Evolutionary conservation across 1,140 invertebrate species (phyloP).

Genomic region (Drosophila pectinifera): DNA sequence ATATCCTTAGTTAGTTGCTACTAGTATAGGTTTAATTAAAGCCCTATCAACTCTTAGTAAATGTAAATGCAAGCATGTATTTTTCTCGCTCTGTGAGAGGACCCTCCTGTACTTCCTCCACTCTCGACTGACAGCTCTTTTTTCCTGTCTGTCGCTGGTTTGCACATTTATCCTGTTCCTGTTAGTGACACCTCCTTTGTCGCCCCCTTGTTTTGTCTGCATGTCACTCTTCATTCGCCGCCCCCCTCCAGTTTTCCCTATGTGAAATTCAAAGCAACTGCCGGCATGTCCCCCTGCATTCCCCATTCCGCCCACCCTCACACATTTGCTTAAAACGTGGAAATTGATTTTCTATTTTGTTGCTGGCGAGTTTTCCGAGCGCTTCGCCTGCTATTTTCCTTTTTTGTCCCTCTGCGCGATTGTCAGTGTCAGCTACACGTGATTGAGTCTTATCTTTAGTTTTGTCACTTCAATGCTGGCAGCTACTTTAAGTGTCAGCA

Average conservation of each 20-base stretch:
- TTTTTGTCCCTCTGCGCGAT: conserved; percentile 29
- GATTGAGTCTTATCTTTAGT: conserved; percentile 83
- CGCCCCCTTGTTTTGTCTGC: conserved; percentile 71
- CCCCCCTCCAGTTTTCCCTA: conserved; percentile 32
- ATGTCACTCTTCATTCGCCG: conserved; percentile 77
- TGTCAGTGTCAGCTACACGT: conserved; percentile 79
- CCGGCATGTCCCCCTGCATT: conserved; percentile 50
- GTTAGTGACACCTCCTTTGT: conserved; percentile 82
- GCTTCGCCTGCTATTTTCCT: conserved; percentile 10
- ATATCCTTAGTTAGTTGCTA: not conserved
- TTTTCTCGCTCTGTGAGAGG: conserved; percentile 5
- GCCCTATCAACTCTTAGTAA: too few relatives aligned
- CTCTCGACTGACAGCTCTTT: conserved; percentile 68
- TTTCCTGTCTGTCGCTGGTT: conserved; percentile 73
- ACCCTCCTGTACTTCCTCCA: conserved; percentile 11
- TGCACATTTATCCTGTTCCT: conserved; percentile 82
- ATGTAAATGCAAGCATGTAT: too few relatives aligned
- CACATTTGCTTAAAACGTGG: conserved; percentile 69
- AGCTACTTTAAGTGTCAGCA: conserved; percentile 82
- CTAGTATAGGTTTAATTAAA: not conserved
- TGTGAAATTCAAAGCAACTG: conserved; percentile 79
- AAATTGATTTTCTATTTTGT: conserved; percentile 83
- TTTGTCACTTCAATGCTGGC: conserved; percentile 80
- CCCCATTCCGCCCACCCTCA: conserved; percentile 2
- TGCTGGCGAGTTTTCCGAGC: conserved; percentile 48